Evolutionary conservation across 2,113 vertebrate genomes (phyloP).

Genomic region (Sporophila hypoxantha): DNA sequence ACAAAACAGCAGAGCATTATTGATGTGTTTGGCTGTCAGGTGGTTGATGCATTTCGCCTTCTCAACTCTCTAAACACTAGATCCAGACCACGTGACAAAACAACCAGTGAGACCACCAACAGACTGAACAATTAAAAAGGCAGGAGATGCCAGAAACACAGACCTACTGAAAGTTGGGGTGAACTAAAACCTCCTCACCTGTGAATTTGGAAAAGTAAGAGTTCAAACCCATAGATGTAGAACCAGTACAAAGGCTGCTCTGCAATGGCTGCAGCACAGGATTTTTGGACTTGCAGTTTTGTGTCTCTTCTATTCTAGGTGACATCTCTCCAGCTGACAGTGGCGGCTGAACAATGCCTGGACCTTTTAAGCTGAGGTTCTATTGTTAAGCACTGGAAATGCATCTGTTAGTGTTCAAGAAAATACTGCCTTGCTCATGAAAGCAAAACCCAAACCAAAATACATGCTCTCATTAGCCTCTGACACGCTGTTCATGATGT

Average conservation of each 20-base stretch:
- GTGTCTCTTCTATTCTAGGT: not conserved
- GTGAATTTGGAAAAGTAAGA: not conserved
- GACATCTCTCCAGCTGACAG: not conserved
- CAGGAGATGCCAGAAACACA: not conserved
- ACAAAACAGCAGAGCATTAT: not conserved
- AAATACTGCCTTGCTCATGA: not conserved
- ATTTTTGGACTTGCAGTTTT: not conserved
- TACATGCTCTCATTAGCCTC: slow-evolving; percentile 21
- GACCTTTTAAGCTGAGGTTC: not conserved
- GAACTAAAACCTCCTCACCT: not conserved
- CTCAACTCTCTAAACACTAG: not conserved
- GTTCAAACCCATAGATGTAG: not conserved
- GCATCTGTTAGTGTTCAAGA: not conserved
- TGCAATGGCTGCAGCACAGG: not conserved
- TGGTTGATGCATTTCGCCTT: not conserved
- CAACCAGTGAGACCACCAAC: not conserved
- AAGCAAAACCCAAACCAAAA: not conserved
- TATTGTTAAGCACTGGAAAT: not conserved
- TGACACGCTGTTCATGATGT: not conserved
- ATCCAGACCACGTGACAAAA: not conserved
- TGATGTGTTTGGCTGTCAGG: not conserved
- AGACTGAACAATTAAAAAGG: not conserved
- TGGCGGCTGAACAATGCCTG: not conserved
- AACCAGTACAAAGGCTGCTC: not conserved
- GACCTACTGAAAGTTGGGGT: not conserved